Conservation (phyloP, 2,888 invertebrate genomes). For the Parochlus steinenii region DNA sequence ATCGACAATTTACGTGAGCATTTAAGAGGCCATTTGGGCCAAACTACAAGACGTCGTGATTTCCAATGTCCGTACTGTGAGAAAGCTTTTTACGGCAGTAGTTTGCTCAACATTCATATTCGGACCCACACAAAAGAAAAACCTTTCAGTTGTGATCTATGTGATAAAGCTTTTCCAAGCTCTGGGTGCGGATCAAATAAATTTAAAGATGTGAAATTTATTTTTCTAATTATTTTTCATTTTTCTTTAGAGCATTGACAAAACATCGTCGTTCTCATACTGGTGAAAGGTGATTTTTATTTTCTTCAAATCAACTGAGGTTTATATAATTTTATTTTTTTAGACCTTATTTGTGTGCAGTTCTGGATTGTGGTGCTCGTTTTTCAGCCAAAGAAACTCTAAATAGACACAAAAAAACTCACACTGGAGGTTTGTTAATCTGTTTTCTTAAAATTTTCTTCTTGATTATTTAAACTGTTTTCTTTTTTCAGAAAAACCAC, state of each 20-base stretch:
- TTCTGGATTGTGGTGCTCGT: conserved; percentile 49
- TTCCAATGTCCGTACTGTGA: conserved; percentile 45
- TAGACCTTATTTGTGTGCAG: conserved; percentile 38
- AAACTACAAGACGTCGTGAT: conserved; percentile 36
- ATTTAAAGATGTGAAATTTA: no score
- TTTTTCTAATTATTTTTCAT: no score
- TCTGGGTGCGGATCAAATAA: no score
- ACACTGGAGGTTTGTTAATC: conserved; percentile 28
- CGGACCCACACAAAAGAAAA: conserved; percentile 49
- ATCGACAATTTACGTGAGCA: conserved; percentile 58
- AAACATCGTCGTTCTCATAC: conserved; percentile 40
- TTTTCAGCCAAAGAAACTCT: conserved; percentile 73
- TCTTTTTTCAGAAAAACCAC: conserved; percentile 28
- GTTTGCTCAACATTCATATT: conserved; percentile 42
- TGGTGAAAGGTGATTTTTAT: neutral
- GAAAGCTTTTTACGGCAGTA: conserved; percentile 46
- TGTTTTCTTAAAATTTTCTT: no score
- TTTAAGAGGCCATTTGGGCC: conserved; percentile 48
- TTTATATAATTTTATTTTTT: no score
- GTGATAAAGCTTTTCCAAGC: conserved; percentile 55
- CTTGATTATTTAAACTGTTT: no score
- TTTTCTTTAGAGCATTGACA: conserved; percentile 57
- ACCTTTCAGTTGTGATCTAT: conserved; percentile 55
- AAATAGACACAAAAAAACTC: conserved; percentile 56
- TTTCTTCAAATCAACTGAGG: no score